A percentile compares a stretch with the other conserved stretches of the same genome.
Conservation (phyloP, 2,113 vertebrate genomes). For the Nyctibius bracteatus region DNA sequence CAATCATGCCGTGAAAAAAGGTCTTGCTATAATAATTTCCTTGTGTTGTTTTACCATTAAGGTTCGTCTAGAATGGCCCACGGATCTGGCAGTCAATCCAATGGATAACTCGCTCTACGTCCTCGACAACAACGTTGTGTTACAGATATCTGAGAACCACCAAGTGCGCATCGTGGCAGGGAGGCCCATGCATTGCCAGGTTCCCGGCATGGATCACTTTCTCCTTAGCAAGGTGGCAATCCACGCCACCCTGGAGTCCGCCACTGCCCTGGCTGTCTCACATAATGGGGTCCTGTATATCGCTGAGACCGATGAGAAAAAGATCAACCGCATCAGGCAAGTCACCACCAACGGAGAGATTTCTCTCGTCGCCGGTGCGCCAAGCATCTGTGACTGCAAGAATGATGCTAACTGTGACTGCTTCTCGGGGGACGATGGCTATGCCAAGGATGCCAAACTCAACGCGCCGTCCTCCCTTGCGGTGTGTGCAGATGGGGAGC, state of each 20-base stretch:
- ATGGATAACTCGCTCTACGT: constrained; percentile 97
- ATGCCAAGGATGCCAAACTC: constrained; percentile 94
- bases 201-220: constrained; percentile 95
- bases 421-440: constrained; percentile 94
- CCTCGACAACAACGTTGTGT: constrained; percentile 94
- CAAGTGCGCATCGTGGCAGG: constrained; percentile 95
- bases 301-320: constrained; percentile 94
- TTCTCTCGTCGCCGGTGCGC: constrained; percentile 90
- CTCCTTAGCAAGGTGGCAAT: constrained; percentile 93
- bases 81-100: constrained; percentile 91
- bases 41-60: constrained; percentile 41
- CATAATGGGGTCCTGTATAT: constrained; percentile 92
- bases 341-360: constrained; percentile 95
- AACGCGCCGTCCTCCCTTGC: constrained; percentile 91
- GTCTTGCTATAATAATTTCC: background rate
- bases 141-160: constrained; percentile 97
- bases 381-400: constrained; percentile 96
- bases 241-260: constrained; percentile 93
- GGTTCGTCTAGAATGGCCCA: constrained; percentile 98
- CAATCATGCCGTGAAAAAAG: background rate
- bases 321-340: constrained; percentile 93
- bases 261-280: constrained; percentile 89
- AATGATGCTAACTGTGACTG: constrained; percentile 97
- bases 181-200: constrained; percentile 97
- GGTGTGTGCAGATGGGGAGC: constrained; percentile 90